Conservation (phyloP, 2,797 vertebrate species). For the Manis pentadactyla region DNA sequence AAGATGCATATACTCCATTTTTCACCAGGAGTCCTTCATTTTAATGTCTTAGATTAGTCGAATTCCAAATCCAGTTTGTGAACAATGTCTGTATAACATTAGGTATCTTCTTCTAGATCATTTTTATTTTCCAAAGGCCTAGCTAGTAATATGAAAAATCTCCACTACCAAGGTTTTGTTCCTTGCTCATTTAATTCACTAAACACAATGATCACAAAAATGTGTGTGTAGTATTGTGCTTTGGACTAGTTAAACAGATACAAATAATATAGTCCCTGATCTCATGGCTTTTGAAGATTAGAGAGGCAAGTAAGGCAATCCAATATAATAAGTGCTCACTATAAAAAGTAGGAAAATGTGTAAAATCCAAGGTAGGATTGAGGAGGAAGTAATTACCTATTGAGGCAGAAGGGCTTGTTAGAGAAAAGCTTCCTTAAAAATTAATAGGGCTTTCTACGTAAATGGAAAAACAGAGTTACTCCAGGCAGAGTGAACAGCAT, state of each 20-base stretch:
- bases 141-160: neutral
- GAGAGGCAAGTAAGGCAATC: neutral
- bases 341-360: neutral
- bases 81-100: neutral
- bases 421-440: neutral
- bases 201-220: neutral
- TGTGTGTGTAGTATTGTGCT: neutral
- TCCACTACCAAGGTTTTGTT: neutral
- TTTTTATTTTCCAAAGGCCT: constrained; percentile 2
- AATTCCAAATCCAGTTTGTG: constrained; percentile 19
- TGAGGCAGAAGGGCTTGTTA: neutral
- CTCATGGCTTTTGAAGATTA: constrained; percentile 6
- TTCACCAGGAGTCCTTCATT: neutral
- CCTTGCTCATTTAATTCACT: neutral
- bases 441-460: neutral
- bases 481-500: neutral
- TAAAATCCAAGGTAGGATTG: neutral
- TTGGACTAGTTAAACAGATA: neutral
- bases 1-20: neutral
- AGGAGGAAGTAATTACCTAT: neutral
- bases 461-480: neutral
- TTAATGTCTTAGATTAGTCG: neutral
- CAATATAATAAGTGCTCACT: neutral
- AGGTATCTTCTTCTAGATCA: neutral
- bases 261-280: neutral